Evolutionary conservation across 2,797 vertebrate genomes (phyloP).

Genomic region (Sebastes baramenuke): DNA sequence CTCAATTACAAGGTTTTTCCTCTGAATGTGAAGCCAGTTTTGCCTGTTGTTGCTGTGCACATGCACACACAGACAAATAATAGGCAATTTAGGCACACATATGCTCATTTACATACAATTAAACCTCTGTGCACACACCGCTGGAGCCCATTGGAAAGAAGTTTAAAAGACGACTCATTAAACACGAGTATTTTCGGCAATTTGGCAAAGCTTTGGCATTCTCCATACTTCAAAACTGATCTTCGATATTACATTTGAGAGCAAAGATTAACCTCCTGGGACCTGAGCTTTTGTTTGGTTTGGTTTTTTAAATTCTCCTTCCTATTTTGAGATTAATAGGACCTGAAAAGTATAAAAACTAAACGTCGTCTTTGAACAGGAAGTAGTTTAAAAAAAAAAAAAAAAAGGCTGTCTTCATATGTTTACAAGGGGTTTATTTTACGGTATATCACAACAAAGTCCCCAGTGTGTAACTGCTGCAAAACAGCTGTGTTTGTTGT

Average conservation of each 20-base stretch:
- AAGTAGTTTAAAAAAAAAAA: no score
- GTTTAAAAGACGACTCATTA: slow-evolving; percentile 3
- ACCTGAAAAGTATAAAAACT: no score
- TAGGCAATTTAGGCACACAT: not conserved
- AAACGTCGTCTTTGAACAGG: no score
- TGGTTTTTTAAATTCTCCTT: no score
- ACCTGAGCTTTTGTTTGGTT: no score
- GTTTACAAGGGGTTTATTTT: no score
- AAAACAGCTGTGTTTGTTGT: no score
- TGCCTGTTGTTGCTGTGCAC: not conserved
- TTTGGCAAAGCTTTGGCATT: not conserved
- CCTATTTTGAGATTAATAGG: no score
- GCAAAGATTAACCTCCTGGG: no score
- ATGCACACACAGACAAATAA: not conserved
- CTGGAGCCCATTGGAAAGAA: not conserved
- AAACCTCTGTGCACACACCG: slow-evolving; percentile 3
- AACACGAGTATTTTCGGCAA: not conserved
- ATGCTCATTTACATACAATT: slow-evolving; percentile 15
- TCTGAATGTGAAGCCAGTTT: not conserved
- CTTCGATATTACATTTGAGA: not conserved
- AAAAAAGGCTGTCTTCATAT: no score
- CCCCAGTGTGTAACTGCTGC: no score
- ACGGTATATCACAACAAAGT: no score
- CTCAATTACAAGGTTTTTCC: not conserved
- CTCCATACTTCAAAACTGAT: not conserved